A percentile compares a stretch with the other conserved stretches of the same genome.
Conservation (phyloP, 2,888 invertebrate species). For the Drosophila percnosoma region DNA sequence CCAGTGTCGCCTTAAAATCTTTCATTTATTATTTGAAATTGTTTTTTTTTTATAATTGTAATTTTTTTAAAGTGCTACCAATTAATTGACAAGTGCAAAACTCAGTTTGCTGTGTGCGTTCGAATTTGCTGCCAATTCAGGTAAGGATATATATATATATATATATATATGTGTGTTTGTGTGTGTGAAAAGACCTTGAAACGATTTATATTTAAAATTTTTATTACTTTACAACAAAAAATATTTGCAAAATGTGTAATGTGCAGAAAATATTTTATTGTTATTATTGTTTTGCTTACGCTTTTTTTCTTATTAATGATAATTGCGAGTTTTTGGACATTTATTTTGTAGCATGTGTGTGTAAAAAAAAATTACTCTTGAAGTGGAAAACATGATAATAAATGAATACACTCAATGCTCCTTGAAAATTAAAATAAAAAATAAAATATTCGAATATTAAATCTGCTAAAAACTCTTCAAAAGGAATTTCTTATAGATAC, state of each 20-base stretch:
- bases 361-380: constrained; percentile 8
- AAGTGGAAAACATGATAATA: background rate
- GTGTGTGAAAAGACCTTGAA: constrained; percentile 24
- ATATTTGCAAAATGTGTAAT: constrained; percentile 15
- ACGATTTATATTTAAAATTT: background rate
- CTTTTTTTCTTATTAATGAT: constrained; percentile 3
- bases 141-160: constrained; percentile 7
- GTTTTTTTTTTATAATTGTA: constrained; percentile 11
- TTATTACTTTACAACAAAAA: constrained; percentile 4
- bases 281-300: background rate
- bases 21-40: too few relatives aligned
- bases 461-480: background rate
- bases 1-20: constrained; percentile 1
- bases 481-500: background rate
- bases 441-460: background rate
- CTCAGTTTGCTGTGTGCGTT: background rate
- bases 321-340: constrained; percentile 11
- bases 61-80: constrained; percentile 21
- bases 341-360: background rate
- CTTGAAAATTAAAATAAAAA: background rate
- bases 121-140: constrained; percentile 9
- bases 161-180: background rate
- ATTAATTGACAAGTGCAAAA: constrained; percentile 13
- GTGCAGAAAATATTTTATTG: constrained; percentile 26
- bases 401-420: background rate